Evolutionary conservation across 2,888 invertebrate genomes (phyloP), one percentile per base, ranked within the genome.

Genomic region (Tiliacea aurago): DNA sequence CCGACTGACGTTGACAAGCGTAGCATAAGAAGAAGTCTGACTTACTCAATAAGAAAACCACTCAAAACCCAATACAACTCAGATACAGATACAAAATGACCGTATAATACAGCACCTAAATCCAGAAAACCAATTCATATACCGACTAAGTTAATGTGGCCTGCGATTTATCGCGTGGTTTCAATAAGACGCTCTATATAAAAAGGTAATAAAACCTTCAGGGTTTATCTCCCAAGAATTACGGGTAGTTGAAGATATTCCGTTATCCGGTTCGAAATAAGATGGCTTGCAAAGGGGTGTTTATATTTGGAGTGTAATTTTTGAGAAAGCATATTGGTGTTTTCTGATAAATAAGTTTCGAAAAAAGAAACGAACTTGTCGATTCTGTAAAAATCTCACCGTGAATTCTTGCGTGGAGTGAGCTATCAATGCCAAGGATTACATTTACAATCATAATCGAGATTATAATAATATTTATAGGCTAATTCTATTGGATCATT

Each of bases 131-230:
- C 81, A 80, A 85, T 80, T 83, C 85, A 81, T 83, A 81, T 83
- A 81, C 71, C 55, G 76, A 59, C 58, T 63, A 74, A 80, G 83
- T 86, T 88, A 88, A 80, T 79, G 87, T 86, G 74, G 71, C 59
- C 84, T 83, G 87, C 88, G 80, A 87, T 87, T 88, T 88, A 88
- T 88, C 61, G 81, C 68, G 53, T 79, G 72, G 76, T 84, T 82
- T 83, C 85, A 84, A 88, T 85, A 78, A 84, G 71, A 70, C 61
- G 41, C 51, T 77, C 49, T 47, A 63, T 65, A 84, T 83, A 85
- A 80, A 78, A 75, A 56, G 13, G 67, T 58, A 61, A 84, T 84
- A 85, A 84, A 85, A 70, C 70, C 66, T 62, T 56, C 63, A 15
- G 37, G 71, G 69, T 79, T 79, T 83, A 83, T 84, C 73, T 69